Evolutionary conservation across 1,140 invertebrate species (phyloP).

Genomic region (Trachymyrmex cornetzi): DNA sequence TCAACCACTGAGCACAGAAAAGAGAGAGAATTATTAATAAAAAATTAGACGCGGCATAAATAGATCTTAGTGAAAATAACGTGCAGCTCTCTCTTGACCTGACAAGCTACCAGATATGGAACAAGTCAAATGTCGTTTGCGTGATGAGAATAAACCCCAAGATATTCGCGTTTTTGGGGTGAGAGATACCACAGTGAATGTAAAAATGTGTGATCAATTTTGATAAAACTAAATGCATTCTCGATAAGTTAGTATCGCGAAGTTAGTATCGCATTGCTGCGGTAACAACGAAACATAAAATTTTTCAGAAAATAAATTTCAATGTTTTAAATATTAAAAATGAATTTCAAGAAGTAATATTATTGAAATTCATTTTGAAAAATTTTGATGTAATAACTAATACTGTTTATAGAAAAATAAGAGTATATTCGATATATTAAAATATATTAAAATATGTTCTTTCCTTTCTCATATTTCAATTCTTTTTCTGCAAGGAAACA

Average conservation of each 20-base stretch:
- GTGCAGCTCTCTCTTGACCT: neutral
- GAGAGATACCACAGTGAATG: neutral
- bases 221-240: neutral
- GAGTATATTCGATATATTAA: too few relatives aligned
- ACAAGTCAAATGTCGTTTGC: slow-evolving; percentile 32
- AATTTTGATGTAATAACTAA: too few relatives aligned
- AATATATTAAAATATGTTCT: too few relatives aligned
- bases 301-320: too few relatives aligned
- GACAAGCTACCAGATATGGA: neutral
- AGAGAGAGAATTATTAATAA: slow-evolving; percentile 37
- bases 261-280: neutral
- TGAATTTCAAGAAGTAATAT: too few relatives aligned
- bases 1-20: neutral
- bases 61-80: slow-evolving; percentile 31
- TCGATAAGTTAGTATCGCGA: neutral
- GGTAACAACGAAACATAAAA: too few relatives aligned
- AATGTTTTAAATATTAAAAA: too few relatives aligned
- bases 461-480: too few relatives aligned
- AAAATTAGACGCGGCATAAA: slow-evolving; percentile 25
- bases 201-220: slow-evolving; percentile 1
- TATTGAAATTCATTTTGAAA: too few relatives aligned
- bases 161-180: neutral
- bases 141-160: neutral
- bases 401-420: too few relatives aligned
- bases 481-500: too few relatives aligned